Percentiles rank a stretch among this genome's conserved stretches.
These are phyloP conservation scores for Micronisus gabar DNA, from an alignment of 2,113 vertebrate species.

Conservation along the genomic window DNA sequence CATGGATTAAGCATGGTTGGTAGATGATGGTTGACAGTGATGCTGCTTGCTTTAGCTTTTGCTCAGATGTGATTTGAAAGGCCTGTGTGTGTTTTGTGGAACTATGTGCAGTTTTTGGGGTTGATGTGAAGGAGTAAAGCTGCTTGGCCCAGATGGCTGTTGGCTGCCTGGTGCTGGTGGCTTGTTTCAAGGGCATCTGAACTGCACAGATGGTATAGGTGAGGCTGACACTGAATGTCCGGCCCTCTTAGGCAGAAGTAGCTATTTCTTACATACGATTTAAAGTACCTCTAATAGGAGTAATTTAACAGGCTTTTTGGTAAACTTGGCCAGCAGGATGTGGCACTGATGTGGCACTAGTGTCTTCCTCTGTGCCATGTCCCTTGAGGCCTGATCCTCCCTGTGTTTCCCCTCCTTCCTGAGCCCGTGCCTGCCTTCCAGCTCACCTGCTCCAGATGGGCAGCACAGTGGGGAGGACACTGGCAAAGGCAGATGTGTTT, in stretches of 20 bases:
- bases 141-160: background rate
- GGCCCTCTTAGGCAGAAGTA: conserved; percentile 11
- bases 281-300: conserved; percentile 43
- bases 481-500: conserved; percentile 84
- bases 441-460: conserved; percentile 84
- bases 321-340: conserved; percentile 53
- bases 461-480: conserved; percentile 77
- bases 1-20: background rate
- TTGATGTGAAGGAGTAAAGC: background rate
- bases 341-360: conserved; percentile 9
- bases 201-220: conserved; percentile 53
- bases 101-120: background rate
- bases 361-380: conserved; percentile 38
- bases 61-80: background rate
- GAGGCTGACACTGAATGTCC: conserved; percentile 29
- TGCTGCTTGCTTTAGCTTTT: background rate
- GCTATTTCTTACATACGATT: conserved; percentile 14
- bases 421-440: conserved; percentile 62
- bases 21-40: background rate
- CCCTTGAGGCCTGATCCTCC: conserved; percentile 53
- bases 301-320: conserved; percentile 60
- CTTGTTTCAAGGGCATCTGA: conserved; percentile 7
- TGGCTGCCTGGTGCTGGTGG: background rate
- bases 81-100: background rate
- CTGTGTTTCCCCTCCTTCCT: background rate